Evolutionary conservation across 2,888 invertebrate genomes (phyloP).

Genomic region (Bibio marci): DNA sequence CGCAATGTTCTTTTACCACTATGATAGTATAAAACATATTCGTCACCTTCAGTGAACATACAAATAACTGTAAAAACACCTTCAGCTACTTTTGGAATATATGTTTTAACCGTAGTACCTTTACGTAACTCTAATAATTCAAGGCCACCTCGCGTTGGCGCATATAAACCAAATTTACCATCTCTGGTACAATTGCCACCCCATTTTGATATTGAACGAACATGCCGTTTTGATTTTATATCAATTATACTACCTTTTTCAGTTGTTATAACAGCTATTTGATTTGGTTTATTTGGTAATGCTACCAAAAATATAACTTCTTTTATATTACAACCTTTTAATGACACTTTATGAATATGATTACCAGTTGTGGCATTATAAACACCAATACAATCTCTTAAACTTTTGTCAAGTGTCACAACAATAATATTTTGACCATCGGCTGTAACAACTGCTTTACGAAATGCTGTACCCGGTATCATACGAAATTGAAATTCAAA

Average conservation of each 20-base stretch:
- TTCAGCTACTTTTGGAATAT: constrained; percentile 88
- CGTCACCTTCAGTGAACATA: constrained; percentile 83
- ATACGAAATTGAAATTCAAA: constrained; percentile 68
- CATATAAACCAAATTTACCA: constrained; percentile 81
- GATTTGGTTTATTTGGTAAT: constrained; percentile 67
- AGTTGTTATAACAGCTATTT: constrained; percentile 74
- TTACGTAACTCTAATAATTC: constrained; percentile 84
- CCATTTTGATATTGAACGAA: constrained; percentile 83
- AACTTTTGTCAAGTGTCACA: constrained; percentile 66
- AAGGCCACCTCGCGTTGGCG: constrained; percentile 80
- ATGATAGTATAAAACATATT: constrained; percentile 93
- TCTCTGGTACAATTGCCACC: constrained; percentile 76
- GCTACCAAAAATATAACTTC: constrained; percentile 62
- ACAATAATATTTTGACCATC: constrained; percentile 65
- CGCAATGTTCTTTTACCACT: constrained; percentile 87
- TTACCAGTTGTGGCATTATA: constrained; percentile 69
- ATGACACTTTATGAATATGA: constrained; percentile 30
- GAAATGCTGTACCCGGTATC: constrained; percentile 50
- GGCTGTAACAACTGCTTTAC: constrained; percentile 60
- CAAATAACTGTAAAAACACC: constrained; percentile 94
- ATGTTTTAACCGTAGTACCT: constrained; percentile 72
- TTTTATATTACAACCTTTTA: constrained; percentile 36
- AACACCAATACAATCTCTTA: constrained; percentile 64
- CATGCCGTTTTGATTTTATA: constrained; percentile 69
- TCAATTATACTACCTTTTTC: constrained; percentile 86